These are phyloP conservation scores for Tadarida brasiliensis DNA, from an alignment of 2,797 vertebrate genomes.

Conservation along the genomic window DNA sequence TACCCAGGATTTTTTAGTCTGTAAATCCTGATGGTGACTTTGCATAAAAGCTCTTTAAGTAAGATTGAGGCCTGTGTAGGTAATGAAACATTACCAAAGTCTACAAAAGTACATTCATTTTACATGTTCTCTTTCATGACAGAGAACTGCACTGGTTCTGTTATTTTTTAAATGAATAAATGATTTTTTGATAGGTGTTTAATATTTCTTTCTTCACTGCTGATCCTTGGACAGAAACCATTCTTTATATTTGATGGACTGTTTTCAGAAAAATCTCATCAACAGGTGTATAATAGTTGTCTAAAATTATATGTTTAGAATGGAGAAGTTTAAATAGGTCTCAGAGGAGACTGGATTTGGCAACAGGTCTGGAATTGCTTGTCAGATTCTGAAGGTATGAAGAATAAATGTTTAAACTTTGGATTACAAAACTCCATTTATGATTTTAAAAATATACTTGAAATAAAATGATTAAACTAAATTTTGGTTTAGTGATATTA, in stretches of 20 bases:
- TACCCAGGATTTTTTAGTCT: slow-evolving; percentile 41
- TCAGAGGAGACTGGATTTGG: slow-evolving; percentile 57
- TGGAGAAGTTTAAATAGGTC: slow-evolving; percentile 44
- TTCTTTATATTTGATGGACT: slow-evolving; percentile 53
- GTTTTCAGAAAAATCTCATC: slow-evolving; percentile 63
- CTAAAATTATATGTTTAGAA: slow-evolving; percentile 52
- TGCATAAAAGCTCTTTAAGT: slow-evolving; percentile 22
- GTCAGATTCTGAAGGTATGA: slow-evolving; percentile 68
- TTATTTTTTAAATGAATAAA: slow-evolving; percentile 61
- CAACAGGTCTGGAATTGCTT: slow-evolving; percentile 66
- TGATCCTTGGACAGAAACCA: slow-evolving; percentile 52
- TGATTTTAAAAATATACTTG: slow-evolving; percentile 80
- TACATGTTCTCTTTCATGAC: slow-evolving; percentile 61
- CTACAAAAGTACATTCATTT: slow-evolving; percentile 45
- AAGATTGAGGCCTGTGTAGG: slow-evolving; percentile 30
- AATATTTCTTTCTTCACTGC: slow-evolving; percentile 60
- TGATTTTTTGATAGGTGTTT: slow-evolving; percentile 64
- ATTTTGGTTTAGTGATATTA: slow-evolving; percentile 80
- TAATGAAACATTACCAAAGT: slow-evolving; percentile 66
- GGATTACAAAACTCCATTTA: slow-evolving; percentile 75
- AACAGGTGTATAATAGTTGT: neutral
- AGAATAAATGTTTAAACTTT: slow-evolving; percentile 65
- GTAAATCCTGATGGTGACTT: neutral
- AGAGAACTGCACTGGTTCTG: slow-evolving; percentile 73
- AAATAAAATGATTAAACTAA: slow-evolving; percentile 79